Evolutionary conservation across 2,113 vertebrate genomes (phyloP), one percentile per base, ranked within the genome.

Genomic region (Prochilodus magdalenae): DNA sequence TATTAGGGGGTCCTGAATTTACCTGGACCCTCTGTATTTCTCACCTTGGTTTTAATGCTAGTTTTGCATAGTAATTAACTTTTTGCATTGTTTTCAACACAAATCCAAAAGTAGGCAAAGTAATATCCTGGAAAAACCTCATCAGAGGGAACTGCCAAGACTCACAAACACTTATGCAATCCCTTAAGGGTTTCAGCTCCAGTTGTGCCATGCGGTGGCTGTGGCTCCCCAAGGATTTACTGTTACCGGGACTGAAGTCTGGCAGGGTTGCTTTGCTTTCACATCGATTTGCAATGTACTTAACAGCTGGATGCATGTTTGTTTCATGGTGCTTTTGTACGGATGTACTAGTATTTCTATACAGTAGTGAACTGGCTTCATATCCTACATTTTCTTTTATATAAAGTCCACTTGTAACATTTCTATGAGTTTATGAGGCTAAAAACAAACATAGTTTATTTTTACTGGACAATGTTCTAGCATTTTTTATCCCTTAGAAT

Each of bases 211-310:
- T 60, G 29, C 57, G 53, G 24, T 24, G 4, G 22, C 59, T 75
- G 62, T 29, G 30, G 40, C 29, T 67, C 72, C 72, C 59, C n/a
- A 69, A 81, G 72, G 49, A 75, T 13, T 6, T 12, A 29, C 49
- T 47, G n/a, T 75, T 67, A 67, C 29, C 30, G 20, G 71, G 20
- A 75, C 30, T 63, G 15, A 67, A 57, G 49, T 16, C 40, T 57
- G 29, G n/a, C 49, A 74, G 22, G 44, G 71, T 20, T 73, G 18
- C 79, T 72, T 81, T n/a, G 36, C 66, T 67, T 55, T 12, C 59
- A 65, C 71, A 80, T 13, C 22, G 5, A 24, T 53, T 66, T 74
- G 79, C 26, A 62, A 27, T 81, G 47, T 63, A 65, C 49, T 66
- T 11, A 49, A 73, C 29, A 57, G 60, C 29, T 60, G 77, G 24